Conservation (phyloP, 1,140 invertebrate species). For the Helicoverpa zea region DNA sequence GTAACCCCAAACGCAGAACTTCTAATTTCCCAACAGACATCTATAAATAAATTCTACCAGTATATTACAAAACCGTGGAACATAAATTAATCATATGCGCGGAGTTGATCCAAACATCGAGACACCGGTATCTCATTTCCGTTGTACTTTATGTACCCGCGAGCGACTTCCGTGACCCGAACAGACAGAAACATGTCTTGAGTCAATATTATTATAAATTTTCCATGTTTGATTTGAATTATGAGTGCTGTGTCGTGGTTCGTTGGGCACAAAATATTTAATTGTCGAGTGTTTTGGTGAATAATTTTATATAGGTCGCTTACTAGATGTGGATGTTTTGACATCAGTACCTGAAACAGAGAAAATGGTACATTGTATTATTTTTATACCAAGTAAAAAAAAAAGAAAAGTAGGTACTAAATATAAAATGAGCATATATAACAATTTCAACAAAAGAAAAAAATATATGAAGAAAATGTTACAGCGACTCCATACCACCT, state of each 20-base stretch:
- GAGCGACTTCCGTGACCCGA: conserved; percentile 36
- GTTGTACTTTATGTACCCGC: conserved; percentile 30
- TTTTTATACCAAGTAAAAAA: too few species aligned
- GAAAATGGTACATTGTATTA: background rate
- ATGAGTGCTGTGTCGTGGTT: background rate
- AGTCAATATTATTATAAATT: conserved; percentile 13
- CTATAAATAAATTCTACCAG: conserved; percentile 7
- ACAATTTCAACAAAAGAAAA: too few species aligned
- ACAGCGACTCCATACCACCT: background rate
- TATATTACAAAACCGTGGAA: conserved; percentile 24
- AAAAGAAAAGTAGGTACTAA: too few species aligned
- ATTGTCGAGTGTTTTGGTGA: background rate
- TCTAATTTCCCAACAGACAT: conserved; percentile 1
- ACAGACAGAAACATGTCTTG: conserved; percentile 5
- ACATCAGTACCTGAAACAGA: conserved; percentile 34
- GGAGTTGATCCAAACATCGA: conserved; percentile 36
- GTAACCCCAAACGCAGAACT: background rate
- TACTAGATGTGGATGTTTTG: conserved; percentile 24
- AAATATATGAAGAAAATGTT: background rate
- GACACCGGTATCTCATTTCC: conserved; percentile 47
- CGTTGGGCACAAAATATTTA: background rate
- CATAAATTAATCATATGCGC: conserved; percentile 33
- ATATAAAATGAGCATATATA: too few species aligned
- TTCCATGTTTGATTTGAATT: background rate
- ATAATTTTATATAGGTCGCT: background rate